phyloP scores from a whole-genome alignment of 1,140 invertebrate species.

The Lysiphlebus fabarum region DNA sequence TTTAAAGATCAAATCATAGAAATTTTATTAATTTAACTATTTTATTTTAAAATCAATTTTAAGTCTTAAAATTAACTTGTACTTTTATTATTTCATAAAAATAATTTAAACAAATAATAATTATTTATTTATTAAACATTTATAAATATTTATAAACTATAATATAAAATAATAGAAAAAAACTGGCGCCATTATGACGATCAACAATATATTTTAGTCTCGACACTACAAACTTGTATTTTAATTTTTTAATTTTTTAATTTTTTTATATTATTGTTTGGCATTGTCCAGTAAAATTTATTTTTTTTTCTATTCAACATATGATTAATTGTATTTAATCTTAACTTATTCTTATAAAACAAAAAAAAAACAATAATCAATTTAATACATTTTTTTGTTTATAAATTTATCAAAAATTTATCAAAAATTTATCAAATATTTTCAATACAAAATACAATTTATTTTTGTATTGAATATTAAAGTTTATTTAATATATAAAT shows the following conservation, averaged over 20 bases:
- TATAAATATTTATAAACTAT: neutral
- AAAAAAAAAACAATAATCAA: neutral
- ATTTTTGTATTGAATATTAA: neutral
- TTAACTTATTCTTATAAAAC: neutral
- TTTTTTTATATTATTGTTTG: no score
- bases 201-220: conserved; percentile 24
- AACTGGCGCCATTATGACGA: conserved; percentile 34
- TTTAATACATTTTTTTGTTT: neutral
- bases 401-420: no score
- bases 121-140: neutral
- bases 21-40: neutral
- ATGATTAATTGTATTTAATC: neutral
- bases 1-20: neutral
- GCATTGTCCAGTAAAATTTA: neutral
- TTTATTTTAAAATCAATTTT: neutral
- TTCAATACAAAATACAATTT: neutral
- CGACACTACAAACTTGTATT: conserved; percentile 19
- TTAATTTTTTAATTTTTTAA: no score
- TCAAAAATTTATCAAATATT: neutral
- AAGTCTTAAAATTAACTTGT: no score
- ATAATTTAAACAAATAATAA: neutral
- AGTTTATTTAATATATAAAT: neutral
- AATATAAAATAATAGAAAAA: conserved; percentile 11
- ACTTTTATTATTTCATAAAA: no score
- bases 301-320: neutral